phyloP scores from a whole-genome alignment of 2,888 invertebrate genomes.

The Drosophila birchii region DNA sequence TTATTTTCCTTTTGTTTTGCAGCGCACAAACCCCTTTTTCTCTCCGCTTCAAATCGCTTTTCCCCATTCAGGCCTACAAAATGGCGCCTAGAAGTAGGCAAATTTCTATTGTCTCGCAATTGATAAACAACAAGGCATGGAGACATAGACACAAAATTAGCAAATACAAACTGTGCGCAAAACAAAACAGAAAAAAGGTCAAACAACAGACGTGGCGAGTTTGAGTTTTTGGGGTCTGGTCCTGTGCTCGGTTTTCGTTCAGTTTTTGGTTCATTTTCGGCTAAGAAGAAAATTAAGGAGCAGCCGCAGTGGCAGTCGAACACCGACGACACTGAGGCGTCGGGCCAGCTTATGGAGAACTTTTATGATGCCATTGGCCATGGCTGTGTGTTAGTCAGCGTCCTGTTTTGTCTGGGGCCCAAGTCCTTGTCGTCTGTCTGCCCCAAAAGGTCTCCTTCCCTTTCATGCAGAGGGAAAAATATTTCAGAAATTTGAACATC shows the following conservation, averaged over 20 bases:
- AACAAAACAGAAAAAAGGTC: conserved; percentile 65
- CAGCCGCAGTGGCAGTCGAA: conserved; percentile 2
- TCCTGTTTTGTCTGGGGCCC: conserved; percentile 59
- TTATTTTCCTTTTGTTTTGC: conserved; percentile 34
- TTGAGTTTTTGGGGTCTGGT: not conserved
- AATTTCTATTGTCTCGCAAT: conserved; percentile 49
- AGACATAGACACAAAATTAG: conserved; percentile 52
- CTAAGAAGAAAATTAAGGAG: conserved; percentile 18
- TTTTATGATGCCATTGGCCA: conserved; percentile 81
- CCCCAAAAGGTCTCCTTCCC: conserved; percentile 15
- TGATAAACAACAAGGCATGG: conserved; percentile 52
- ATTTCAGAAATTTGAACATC: not conserved
- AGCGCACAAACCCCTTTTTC: not conserved
- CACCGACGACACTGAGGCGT: conserved; percentile 39
- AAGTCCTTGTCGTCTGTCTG: conserved; percentile 43
- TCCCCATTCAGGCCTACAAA: conserved; percentile 40
- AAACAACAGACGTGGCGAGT: conserved; percentile 58
- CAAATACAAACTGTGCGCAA: conserved; percentile 24
- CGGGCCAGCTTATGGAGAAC: conserved; percentile 29
- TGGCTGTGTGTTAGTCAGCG: conserved; percentile 62
- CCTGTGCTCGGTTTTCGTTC: not conserved
- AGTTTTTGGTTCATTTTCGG: conserved; percentile 2
- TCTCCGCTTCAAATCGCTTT: conserved; percentile 6
- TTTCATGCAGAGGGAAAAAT: not conserved
- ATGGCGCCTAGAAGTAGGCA: conserved; percentile 43